Evolutionary conservation across 1,140 invertebrate genomes (phyloP), one percentile per base, ranked within the genome.

Genomic region (Diorhabda elongata): DNA sequence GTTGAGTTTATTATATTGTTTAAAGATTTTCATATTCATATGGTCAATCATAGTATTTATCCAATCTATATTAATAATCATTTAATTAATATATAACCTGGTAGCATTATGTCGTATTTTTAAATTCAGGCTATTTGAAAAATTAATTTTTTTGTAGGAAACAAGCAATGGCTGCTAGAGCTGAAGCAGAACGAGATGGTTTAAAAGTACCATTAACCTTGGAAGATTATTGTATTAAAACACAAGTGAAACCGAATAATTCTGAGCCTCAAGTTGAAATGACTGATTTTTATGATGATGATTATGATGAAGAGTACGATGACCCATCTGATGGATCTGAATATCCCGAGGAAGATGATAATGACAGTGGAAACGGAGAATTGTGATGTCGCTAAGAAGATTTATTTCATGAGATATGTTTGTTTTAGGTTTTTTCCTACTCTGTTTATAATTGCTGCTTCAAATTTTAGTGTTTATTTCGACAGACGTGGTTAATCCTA

Each of bases 201-300:
- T 97, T 99, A 61, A 91, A 92, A 44, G 97, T 99, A 69, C 98
- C 98, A 44, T 89, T 94, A 68, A 99, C 98, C 2, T 83, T 99
- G 77, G 97, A 99, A 86, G 98, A 99, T 83, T 99, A 99, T 83
- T 96, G 95, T 81, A 93, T 98, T 77, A 97, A 97, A 81, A 93
- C 94, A 8, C 90, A 89, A 79, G 89, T 89, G 74, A 93, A 91
- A 85, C 90, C 88, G 7, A 88, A 88, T 69, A 91, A 91, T 73
- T 89, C 91, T 68, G 87, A 88, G 68, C 85, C 86, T 7, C 84
- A 86, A 76, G 85, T 87, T 57, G 93, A 95, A 82, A 92, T 94
- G 90, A 92, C 92, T 63, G 94, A 95, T 79, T 95, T 95, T 82
- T 96, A 96, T 81, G 94, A 97, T 79, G 94, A 97, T 83, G 94